Conservation (phyloP, 2,113 vertebrate species). For the Alaudala cheleensis region DNA sequence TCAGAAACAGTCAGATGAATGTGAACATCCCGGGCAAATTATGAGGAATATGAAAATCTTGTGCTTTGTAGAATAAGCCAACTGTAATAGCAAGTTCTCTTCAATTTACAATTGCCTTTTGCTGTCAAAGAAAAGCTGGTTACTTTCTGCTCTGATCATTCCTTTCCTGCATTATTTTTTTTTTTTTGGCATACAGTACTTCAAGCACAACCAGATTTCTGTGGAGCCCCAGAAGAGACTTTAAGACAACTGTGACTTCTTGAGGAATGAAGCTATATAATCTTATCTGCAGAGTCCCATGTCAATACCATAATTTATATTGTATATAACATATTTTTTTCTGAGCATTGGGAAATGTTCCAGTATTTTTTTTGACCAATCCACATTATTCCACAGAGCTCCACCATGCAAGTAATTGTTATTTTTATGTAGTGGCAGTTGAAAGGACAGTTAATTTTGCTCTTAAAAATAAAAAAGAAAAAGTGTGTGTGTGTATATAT, state of each 20-base stretch:
- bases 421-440: not conserved
- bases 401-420: not conserved
- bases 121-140: conserved; percentile 6
- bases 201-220: not conserved
- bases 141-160: conserved; percentile 20
- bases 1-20: conserved; percentile 1
- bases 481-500: not conserved
- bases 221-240: not conserved
- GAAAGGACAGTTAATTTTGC: not conserved
- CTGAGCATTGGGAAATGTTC: not conserved
- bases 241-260: not conserved
- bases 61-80: conserved; percentile 37
- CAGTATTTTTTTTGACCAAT: not conserved
- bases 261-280: not conserved
- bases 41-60: not conserved
- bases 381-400: not conserved
- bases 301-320: not conserved
- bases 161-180: not conserved
- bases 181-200: not conserved
- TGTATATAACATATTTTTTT: not conserved
- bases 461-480: not conserved
- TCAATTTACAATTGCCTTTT: conserved; percentile 34
- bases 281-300: not conserved
- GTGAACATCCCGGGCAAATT: not conserved
- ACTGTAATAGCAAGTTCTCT: not conserved